A percentile compares a stretch with the other conserved stretches of the same genome.
Evolutionary conservation across 2,888 invertebrate species (phyloP).

Genomic region (Patella ulyssiponensis): DNA sequence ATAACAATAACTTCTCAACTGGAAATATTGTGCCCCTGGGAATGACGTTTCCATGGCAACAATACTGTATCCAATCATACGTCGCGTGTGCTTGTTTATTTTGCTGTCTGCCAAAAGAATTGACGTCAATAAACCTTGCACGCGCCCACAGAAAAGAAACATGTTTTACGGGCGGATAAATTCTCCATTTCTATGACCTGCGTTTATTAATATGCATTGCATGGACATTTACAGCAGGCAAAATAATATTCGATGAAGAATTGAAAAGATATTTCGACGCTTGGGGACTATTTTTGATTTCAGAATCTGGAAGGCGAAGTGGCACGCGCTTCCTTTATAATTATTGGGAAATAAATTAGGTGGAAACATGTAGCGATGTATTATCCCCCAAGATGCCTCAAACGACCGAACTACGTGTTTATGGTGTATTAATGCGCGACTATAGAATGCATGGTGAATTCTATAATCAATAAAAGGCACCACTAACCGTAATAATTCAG

Average conservation of each 20-base stretch:
- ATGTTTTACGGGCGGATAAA: conserved; percentile 5
- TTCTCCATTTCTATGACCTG: conserved; percentile 3
- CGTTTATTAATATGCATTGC: background rate
- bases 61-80: background rate
- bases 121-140: conserved; percentile 7
- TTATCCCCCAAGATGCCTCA: background rate
- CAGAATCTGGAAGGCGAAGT: background rate
- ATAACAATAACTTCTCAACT: background rate
- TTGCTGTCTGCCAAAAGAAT: background rate
- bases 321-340: background rate
- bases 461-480: background rate
- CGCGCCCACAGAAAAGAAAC: conserved; percentile 5
- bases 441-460: background rate
- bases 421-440: background rate
- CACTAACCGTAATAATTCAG: conserved; percentile 1
- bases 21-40: conserved; percentile 1
- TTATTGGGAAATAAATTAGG: background rate
- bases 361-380: background rate
- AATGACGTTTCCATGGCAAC: conserved; percentile 6
- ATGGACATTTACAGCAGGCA: background rate
- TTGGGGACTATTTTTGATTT: background rate
- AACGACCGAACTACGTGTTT: background rate
- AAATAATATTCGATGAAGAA: background rate
- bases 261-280: background rate
- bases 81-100: background rate